phyloP scores from a whole-genome alignment of 2,113 vertebrate genomes.

The Grammomys surdaster region DNA sequence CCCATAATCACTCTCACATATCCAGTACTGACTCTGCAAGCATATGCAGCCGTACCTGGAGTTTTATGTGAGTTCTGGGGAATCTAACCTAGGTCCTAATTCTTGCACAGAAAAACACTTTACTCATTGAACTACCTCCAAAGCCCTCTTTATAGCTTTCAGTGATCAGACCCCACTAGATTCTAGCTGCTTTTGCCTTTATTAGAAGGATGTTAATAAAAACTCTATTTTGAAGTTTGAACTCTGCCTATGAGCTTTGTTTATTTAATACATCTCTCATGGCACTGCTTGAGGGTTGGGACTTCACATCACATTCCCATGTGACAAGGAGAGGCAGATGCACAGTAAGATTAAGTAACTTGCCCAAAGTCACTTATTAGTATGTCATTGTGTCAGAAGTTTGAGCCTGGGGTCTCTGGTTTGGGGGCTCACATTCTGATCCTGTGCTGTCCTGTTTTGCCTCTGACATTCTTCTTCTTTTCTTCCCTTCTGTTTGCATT shows the following conservation, averaged over 20 bases:
- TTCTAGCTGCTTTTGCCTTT: background rate
- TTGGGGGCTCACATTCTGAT: background rate
- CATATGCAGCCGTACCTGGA: background rate
- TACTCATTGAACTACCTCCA: background rate
- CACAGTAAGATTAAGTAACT: background rate
- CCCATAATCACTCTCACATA: background rate
- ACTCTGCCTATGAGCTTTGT: background rate
- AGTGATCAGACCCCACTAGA: background rate
- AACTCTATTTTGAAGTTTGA: background rate
- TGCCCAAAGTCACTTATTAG: background rate
- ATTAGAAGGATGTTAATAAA: background rate
- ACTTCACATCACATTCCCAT: background rate
- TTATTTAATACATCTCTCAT: background rate
- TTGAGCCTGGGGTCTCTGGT: background rate
- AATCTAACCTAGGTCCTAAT: background rate
- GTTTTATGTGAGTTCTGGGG: background rate
- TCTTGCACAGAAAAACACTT: background rate
- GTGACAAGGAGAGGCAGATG: background rate
- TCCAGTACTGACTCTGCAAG: background rate
- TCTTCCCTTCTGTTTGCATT: background rate
- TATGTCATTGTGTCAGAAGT: background rate
- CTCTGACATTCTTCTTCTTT: background rate
- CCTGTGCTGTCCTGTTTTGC: background rate
- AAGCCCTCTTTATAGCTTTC: background rate
- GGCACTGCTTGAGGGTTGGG: background rate